These are phyloP conservation scores for Daphoenositta chrysoptera DNA, from an alignment of 2,113 vertebrate genomes.

Conservation along the genomic window DNA sequence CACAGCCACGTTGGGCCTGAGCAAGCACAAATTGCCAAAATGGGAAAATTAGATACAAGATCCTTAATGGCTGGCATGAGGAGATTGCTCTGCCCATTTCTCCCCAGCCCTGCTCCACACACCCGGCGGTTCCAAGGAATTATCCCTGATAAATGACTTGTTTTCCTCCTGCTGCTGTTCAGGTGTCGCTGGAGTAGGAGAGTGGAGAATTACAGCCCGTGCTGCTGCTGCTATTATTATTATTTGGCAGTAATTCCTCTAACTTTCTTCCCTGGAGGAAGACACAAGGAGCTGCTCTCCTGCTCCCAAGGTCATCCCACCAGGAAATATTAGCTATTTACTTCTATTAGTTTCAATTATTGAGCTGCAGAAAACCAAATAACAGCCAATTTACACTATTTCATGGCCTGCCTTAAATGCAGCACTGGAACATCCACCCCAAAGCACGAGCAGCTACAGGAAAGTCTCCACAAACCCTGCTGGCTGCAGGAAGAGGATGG, in stretches of 20 bases:
- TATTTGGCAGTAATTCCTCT: conserved; percentile 49
- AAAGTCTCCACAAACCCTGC: not conserved
- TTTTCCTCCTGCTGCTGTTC: conserved; percentile 17
- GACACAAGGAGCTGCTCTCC: not conserved
- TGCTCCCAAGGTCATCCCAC: conserved; percentile 36
- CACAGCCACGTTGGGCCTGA: not conserved
- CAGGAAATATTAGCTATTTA: conserved; percentile 39
- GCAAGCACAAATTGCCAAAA: not conserved
- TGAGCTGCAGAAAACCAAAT: not conserved
- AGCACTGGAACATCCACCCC: not conserved
- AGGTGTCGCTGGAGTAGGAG: not conserved
- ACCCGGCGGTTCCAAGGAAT: not conserved
- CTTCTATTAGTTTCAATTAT: conserved; percentile 42
- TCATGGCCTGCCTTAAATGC: not conserved
- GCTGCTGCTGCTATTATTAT: conserved; percentile 31
- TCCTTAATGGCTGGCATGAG: not conserved
- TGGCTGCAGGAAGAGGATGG: not conserved
- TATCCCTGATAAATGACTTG: conserved; percentile 27
- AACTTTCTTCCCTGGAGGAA: conserved; percentile 28
- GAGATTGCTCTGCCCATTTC: not conserved
- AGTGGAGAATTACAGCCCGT: conserved; percentile 6
- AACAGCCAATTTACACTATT: not conserved
- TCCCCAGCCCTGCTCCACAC: not conserved
- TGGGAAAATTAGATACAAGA: not conserved
- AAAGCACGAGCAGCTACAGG: not conserved